Evolutionary conservation across 2,888 invertebrate genomes (phyloP).

Genomic region (Apoda limacodes): DNA sequence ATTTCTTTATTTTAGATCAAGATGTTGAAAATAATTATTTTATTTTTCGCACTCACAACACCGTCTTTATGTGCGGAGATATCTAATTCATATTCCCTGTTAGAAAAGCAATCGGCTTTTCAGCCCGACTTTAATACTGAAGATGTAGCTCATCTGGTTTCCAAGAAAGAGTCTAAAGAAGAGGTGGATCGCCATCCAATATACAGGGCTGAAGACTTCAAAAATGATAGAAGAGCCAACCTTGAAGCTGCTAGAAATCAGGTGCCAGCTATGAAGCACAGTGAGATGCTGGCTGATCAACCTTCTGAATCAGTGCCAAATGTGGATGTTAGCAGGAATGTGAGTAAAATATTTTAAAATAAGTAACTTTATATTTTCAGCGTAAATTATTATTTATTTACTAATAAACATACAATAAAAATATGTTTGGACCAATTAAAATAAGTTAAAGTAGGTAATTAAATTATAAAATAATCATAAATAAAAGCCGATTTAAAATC

Average conservation of each 20-base stretch:
- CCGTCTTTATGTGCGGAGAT: conserved; percentile 39
- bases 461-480: too few species aligned
- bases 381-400: conserved; percentile 1
- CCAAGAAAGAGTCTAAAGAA: conserved; percentile 28
- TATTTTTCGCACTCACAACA: conserved; percentile 27
- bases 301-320: conserved; percentile 28
- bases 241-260: conserved; percentile 40
- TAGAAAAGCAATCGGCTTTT: conserved; percentile 35
- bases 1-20: conserved; percentile 27
- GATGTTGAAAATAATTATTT: conserved; percentile 37
- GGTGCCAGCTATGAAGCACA: conserved; percentile 41
- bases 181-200: conserved; percentile 37
- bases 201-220: conserved; percentile 36
- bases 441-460: not conserved
- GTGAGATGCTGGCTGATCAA: conserved; percentile 54
- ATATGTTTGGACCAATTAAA: not conserved
- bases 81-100: conserved; percentile 24
- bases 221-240: conserved; percentile 36
- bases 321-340: conserved; percentile 46
- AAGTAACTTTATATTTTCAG: not conserved
- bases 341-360: conserved; percentile 27
- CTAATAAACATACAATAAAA: too few species aligned
- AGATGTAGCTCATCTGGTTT: conserved; percentile 27
- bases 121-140: conserved; percentile 34
- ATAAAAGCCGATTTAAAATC: too few species aligned